Evolutionary conservation across 2,113 vertebrate species (phyloP).

Genomic region (Fukomys damarensis): DNA sequence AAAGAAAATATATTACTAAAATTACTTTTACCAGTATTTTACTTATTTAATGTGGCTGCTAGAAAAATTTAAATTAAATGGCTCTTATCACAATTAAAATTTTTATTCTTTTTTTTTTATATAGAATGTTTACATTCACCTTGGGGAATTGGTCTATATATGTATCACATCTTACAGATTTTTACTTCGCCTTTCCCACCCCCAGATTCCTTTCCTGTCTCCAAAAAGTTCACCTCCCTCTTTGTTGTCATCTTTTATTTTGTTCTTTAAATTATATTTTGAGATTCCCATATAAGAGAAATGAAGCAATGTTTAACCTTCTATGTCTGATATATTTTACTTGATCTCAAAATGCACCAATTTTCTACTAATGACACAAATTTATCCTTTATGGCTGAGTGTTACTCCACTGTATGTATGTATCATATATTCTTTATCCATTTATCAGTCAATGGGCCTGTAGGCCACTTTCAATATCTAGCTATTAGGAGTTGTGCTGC

Average conservation of each 20-base stretch:
- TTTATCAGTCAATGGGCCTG: neutral
- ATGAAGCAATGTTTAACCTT: neutral
- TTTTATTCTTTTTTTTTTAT: neutral
- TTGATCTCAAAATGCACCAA: neutral
- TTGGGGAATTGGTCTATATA: neutral
- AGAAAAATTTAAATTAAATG: conserved; percentile 32
- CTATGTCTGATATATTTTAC: neutral
- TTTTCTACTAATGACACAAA: neutral
- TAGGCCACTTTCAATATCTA: neutral
- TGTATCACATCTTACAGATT: neutral
- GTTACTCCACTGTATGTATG: neutral
- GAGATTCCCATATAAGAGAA: neutral
- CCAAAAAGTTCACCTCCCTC: neutral
- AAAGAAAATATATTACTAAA: conserved; percentile 35
- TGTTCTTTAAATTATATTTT: neutral
- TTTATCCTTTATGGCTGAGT: neutral
- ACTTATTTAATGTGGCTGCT: neutral
- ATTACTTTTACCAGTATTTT: conserved; percentile 20
- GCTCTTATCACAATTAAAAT: neutral
- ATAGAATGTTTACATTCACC: neutral
- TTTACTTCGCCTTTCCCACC: neutral
- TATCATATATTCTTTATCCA: neutral
- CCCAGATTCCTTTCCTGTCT: neutral
- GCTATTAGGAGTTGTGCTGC: neutral
- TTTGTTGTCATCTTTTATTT: neutral